Base-by-base conservation (phyloP, 1,140 invertebrate species). In the Pogonomyrmex barbatus region DNA sequence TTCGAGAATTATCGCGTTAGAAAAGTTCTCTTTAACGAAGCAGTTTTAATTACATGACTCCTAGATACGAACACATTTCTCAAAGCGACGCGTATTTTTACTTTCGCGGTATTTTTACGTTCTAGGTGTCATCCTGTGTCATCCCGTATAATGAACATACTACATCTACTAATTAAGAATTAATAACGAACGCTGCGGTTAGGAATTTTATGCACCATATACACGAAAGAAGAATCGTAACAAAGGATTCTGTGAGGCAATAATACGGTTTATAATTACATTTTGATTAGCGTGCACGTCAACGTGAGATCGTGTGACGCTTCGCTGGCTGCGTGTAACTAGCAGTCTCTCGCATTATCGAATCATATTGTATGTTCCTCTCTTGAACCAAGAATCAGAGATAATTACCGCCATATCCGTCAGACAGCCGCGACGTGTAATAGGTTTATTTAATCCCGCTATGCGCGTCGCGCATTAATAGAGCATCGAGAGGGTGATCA, bases 371-470 rank as follows among this genome's bases (percentile, higher is more conserved):
- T 71, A 10, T 33, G 39, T 24, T 67, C 17, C 33, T 52, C 45
- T 56, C 76, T 2, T 17, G 36, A 67, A 17, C 10, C 78, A 82
- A 82, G 78, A 82, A 82, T 82, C 78, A 47, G 52, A 60, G 78
- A 58, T 82, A 71, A 82, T 82, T 82, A 82, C 30, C 47, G 36
- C 2, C 77, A 42, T 42, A 82, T 60, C 47, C 65, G 52, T 71
- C 52, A 82, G 78, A 54, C 47, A 79, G 36, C 12, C n/a, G 62
- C n/a, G 47, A 71, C 65, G 39, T 82, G 14, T 82, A 82, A 82
- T 82, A 71, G 78, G 36, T 82, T 71, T 82, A 71, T 58, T 79
- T 71, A 82, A 58, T 71, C 67, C 6, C 78, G 14, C 65, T 56
- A 24, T 68, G 36, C 36, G 36, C 52, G 39, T 47, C 52, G 67